Evolutionary conservation across 2,113 vertebrate genomes (phyloP), one percentile per base, ranked within the genome.

Genomic region (Epinephelus lanceolatus): DNA sequence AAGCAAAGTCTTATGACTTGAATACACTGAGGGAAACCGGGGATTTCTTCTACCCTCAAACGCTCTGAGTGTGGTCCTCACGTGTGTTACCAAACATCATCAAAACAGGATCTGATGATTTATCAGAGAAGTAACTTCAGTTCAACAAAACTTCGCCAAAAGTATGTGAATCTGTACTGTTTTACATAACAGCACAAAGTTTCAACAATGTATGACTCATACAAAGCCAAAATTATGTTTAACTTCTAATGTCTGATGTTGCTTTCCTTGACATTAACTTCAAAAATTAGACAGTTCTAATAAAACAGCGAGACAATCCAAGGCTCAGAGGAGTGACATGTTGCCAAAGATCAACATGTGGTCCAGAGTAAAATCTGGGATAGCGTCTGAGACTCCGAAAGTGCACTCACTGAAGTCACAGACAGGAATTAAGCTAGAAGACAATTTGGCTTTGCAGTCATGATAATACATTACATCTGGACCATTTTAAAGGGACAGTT

Each of bases 1-100:
- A 69, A 88, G 88, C 47, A 70, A 71, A 79, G 89, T 85, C 89
- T 80, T 76, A 76, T 93, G 88, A 88, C 87, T 87, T 69, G 55
- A 78, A 88, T 56, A 69, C 25, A 59, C 53, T n/a, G 23, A 86
- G 57, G 25, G 53, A 56, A 80, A 69, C 52, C 53, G 56, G n/a
- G 71, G 80, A 63, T 76, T 49, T 63, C 63, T 78, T 47, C 56
- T 18, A 27, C 70, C 33, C 33, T 11, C 42, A 27, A 23, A 21
- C 27, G 14, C 18, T 70, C 13, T 0, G 18, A 80, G 63, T 71
- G 56, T 71, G 71, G 53, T 66, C 51, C 76, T 60, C 27, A 71
- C 53, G 49, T 51, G 51, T 62, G 33, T 71, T 47, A 33, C 37
- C 68, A 75, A 76, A 63, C 56, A 62, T 30, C 33, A 45, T 33